Base-by-base conservation (phyloP, 1,140 invertebrate species). In the Tetramorium alpestre region DNA sequence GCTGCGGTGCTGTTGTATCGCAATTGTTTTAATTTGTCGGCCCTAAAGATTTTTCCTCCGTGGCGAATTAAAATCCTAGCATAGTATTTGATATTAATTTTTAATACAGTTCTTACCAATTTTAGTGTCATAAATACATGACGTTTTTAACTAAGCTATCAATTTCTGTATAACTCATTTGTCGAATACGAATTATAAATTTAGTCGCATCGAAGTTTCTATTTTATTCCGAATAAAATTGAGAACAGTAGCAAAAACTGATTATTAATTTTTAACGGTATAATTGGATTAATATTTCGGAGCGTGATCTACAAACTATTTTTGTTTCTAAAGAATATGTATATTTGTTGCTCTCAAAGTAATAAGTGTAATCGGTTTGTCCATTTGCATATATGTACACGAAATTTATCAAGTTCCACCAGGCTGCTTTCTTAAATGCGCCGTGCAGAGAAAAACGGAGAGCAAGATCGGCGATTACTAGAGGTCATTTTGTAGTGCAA, bases 381-480 rank as follows among this genome's bases (percentile, higher is more conserved):
- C 38, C 11, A 58, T 69, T 80, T 47, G 41, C 51, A 82, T 49
- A 58, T 22, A 8, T 67, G 64, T 65, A 67, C 62, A 25, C 16
- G 78, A 25, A 70, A 82, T 82, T 82, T 73, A 82, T 82, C 67
- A 82, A 73, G 51, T 47, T 73, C 54, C 67, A 33, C 51, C 4
- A 41, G 22, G 41, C 38, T 58, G 41, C 38, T 4, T 38, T 41
- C 51, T 58, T 72, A 33, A 72, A 33, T 13, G 69, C 54, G 13
- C 33, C 44, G 25, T 2, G 41, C 1, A 4, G 41, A 33, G 28
- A 38, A 38, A 75, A 75, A 47, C 25, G 16, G 25, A 22, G 41
- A 73, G 18, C 54, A 62, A 84, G 47, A 84, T 84, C 54, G 69
- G 18, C 69, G 41, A 84, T 75, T 62, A 84, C 58, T 73, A 82